Conservation (phyloP, 2,888 invertebrate species). For the Cetonia aurata region DNA sequence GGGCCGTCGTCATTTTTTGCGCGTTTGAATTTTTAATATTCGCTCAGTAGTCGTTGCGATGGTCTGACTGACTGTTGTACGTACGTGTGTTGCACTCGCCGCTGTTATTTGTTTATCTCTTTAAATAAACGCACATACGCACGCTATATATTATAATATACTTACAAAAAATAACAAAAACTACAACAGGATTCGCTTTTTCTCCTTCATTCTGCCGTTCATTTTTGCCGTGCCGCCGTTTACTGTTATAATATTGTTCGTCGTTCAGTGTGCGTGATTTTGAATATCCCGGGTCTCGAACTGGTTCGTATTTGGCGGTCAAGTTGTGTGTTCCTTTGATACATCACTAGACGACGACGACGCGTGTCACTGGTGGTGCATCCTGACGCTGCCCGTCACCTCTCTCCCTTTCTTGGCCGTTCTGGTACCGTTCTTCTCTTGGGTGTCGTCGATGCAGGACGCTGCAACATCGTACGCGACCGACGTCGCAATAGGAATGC, state of each 20-base stretch:
- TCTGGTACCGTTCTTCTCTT: slow-evolving; percentile 42
- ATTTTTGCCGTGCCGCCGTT: slow-evolving; percentile 11
- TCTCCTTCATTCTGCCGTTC: slow-evolving; percentile 3
- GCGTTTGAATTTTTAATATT: slow-evolving; percentile 68
- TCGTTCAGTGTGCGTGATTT: slow-evolving; percentile 49
- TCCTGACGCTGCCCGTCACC: slow-evolving; percentile 51
- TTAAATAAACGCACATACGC: neutral
- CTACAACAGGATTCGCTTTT: too few species aligned
- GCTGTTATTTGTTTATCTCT: slow-evolving; percentile 39
- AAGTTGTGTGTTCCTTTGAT: slow-evolving; percentile 52
- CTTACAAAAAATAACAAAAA: too few species aligned
- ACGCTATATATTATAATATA: slow-evolving; percentile 17
- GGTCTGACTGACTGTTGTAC: slow-evolving; percentile 41
- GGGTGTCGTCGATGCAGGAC: slow-evolving; percentile 49
- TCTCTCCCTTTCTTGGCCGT: slow-evolving; percentile 29
- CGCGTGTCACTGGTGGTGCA: slow-evolving; percentile 53
- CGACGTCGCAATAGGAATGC: slow-evolving; percentile 28
- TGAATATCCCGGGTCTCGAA: slow-evolving; percentile 52
- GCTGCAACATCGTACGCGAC: neutral
- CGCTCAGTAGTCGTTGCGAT: slow-evolving; percentile 60
- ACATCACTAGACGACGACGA: slow-evolving; percentile 42
- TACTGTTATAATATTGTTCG: neutral
- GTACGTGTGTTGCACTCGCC: slow-evolving; percentile 31
- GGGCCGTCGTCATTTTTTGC: slow-evolving; percentile 65
- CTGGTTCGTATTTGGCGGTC: slow-evolving; percentile 61